Evolutionary conservation across 2,113 vertebrate species (phyloP), one percentile per base, ranked within the genome.

Genomic region (Hylia prasina): DNA sequence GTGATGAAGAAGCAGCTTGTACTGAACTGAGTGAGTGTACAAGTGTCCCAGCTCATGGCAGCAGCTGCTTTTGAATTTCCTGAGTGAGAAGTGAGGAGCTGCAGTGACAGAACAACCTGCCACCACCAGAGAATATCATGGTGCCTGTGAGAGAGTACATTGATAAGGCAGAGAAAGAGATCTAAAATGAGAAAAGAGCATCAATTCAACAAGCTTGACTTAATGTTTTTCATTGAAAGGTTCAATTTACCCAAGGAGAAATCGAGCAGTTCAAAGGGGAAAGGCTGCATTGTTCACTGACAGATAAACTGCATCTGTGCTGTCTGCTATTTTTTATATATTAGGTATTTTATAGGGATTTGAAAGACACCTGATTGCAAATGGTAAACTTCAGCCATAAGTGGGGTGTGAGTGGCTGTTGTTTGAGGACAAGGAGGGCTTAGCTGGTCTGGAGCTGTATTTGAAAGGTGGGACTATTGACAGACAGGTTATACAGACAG

Each of bases 61-160:
- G 77, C 50, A 82, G 42, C 89, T 71, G 69, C 51, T 76, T 88
- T 78, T 58, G 60, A 37, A 23, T 56, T 25, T 70, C 33, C 6
- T 6, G 58, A 50, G 81, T 31, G 37, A 37, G 40, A 89, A 69
- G 31, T 63, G 72, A 58, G 80, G 60, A 44, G 48, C 28, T 68
- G 64, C 28, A 24, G 71, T 71, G 85, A 58, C 45, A 19, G 6
- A 53, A 61, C 14, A 60, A 31, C 65, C 31, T 82, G 57, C 69
- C 61, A 30, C 17, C 0, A 1, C 42, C 3, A 15, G 23, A 19
- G 25, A 82, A 42, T 11, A 40, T 42, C 5, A 0, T 0, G 0
- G 10, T 75, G 64, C 27, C 63, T 31, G 0, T 0, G 3, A 50
- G 22, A 57, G 40, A 68, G 60, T 9, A 50, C 10, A 0, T 1